phyloP scores from a whole-genome alignment of 2,113 vertebrate genomes.

The Cebus imitator region DNA sequence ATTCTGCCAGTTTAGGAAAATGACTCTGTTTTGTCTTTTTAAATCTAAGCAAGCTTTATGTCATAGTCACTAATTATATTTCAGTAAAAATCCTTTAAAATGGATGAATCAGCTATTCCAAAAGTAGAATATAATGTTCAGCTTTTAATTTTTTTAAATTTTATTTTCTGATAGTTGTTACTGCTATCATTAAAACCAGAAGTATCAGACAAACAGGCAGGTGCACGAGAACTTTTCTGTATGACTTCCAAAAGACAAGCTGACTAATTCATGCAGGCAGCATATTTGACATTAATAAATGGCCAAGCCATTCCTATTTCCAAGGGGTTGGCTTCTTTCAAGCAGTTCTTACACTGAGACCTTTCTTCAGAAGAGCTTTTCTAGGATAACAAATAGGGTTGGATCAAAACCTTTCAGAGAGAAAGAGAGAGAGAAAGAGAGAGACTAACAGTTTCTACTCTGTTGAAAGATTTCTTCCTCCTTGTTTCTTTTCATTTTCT shows the following conservation, averaged over 20 bases:
- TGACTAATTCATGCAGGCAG: slow-evolving; percentile 79
- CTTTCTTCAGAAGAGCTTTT: slow-evolving; percentile 81
- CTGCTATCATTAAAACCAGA: slow-evolving; percentile 48
- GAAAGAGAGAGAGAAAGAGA: not conserved
- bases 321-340: slow-evolving; percentile 80
- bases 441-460: slow-evolving; percentile 61
- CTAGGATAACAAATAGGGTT: slow-evolving; percentile 76
- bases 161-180: slow-evolving; percentile 53
- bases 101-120: slow-evolving; percentile 68
- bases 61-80: slow-evolving; percentile 66
- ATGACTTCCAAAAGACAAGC: slow-evolving; percentile 78
- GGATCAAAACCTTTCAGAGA: slow-evolving; percentile 72
- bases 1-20: slow-evolving; percentile 76
- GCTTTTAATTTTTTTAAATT: slow-evolving; percentile 17
- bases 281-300: slow-evolving; percentile 86
- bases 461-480: slow-evolving; percentile 57
- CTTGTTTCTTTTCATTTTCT: slow-evolving; percentile 21
- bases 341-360: slow-evolving; percentile 76
- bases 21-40: slow-evolving; percentile 78
- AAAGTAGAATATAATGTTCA: not conserved
- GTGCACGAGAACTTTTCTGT: slow-evolving; percentile 79
- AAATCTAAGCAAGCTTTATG: slow-evolving; percentile 70
- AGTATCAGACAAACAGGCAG: slow-evolving; percentile 76
- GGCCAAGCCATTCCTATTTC: slow-evolving; percentile 72
- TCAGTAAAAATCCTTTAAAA: slow-evolving; percentile 76